Base-by-base conservation (phyloP, 2,797 vertebrate genomes). In the Sarcoramphus papa region DNA sequence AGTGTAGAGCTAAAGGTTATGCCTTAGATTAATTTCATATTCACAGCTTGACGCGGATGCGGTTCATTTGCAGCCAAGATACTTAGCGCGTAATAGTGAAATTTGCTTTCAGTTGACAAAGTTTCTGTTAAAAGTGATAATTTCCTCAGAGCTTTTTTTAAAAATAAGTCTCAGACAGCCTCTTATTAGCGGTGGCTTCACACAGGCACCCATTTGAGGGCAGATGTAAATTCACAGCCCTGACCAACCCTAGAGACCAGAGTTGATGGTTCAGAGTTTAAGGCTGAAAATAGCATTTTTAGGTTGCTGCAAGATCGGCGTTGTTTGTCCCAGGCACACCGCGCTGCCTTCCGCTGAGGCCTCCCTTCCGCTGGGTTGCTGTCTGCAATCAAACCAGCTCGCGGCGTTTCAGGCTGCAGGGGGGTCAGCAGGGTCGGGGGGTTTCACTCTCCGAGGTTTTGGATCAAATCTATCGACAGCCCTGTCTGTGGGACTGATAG, bases 1-100 rank as follows among this genome's bases (percentile, higher is more conserved):
- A 88, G 88, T 28, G 69, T 3, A 70, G 83, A 87, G 50, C 70
- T 73, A 76, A 94, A 95, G 85, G 94, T 89, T 89, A 25, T 9
- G 22, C 70, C 77, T 88, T 35, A 33, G 90, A 86, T 94, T 88
- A 30, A 91, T 94, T 93, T 67, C 83, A 48, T 48, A 27, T 48
- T 73, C 93, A 35, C 92, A 94, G 93, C 93, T 92, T 90, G 96
- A 53, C 4, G 51, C 11, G 4, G 12, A 37, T 10, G 14, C 0
- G 1, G 69, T 31, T 91, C 73, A 14, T 93, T 89, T 90, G 68
- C 85, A 91, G 53, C 60, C 20, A 4, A 60, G 81, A 27, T 22
- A 25, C 51, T 82, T 59, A 1, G 48, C 31, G 81, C 6, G 5
- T 28, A 65, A 65, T 1, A 5, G 43, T 24, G 31, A 74, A 20